Percentiles rank a stretch among this genome's conserved stretches.
Conservation (phyloP, 2,113 vertebrate genomes). For the Calyptommatus sinebrachiatus region DNA sequence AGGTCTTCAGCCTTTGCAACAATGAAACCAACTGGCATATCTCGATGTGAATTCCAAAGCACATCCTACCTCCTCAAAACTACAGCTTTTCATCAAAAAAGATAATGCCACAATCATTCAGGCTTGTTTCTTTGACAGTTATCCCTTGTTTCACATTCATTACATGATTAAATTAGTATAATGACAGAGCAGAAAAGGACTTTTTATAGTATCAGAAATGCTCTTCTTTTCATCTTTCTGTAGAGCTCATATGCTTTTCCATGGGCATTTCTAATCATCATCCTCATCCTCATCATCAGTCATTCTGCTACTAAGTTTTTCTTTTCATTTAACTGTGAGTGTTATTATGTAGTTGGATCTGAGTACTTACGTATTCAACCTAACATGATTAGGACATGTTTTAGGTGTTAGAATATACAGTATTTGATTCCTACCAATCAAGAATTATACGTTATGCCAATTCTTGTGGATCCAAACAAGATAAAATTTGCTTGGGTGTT, state of each 20-base stretch:
- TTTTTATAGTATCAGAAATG: background rate
- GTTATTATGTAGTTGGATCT: background rate
- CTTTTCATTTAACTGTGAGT: background rate
- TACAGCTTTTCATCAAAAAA: conserved; percentile 24
- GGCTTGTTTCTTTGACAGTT: conserved; percentile 16
- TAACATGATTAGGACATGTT: background rate
- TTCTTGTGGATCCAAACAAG: too few relatives aligned
- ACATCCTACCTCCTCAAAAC: background rate
- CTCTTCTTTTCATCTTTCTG: background rate
- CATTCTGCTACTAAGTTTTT: background rate
- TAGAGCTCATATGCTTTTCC: background rate
- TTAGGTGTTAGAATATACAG: too few relatives aligned
- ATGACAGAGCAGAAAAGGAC: background rate
- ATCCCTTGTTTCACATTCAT: background rate
- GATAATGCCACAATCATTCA: conserved; percentile 35
- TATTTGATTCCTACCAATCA: too few relatives aligned
- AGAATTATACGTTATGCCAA: too few relatives aligned
- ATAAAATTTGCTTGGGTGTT: too few relatives aligned
- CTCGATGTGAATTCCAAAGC: conserved; percentile 38
- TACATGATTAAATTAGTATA: fast-evolving
- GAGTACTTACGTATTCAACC: background rate
- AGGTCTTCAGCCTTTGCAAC: background rate
- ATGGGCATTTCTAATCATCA: too few relatives aligned
- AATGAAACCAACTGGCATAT: conserved; percentile 24
- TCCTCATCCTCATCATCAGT: background rate